A percentile compares a stretch with the other conserved stretches of the same genome.
phyloP scores from a whole-genome alignment of 2,888 invertebrate species.

The Orthosia gothica region DNA sequence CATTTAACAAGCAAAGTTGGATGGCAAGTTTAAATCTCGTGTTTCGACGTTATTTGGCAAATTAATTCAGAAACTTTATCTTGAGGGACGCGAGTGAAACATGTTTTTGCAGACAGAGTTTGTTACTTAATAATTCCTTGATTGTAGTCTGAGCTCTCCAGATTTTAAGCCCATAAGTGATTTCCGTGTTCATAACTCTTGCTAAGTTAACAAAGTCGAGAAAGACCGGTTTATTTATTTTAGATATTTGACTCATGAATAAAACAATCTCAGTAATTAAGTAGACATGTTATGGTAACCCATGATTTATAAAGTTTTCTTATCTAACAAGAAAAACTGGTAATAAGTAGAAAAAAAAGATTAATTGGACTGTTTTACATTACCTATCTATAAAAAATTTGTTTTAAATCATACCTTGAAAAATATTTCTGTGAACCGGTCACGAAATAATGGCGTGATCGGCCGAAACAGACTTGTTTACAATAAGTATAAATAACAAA shows the following conservation, averaged over 20 bases:
- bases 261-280: not conserved
- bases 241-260: not conserved
- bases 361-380: not conserved
- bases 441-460: conserved; percentile 1
- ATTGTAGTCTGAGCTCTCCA: conserved; percentile 65
- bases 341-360: not conserved
- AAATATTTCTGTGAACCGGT: not conserved
- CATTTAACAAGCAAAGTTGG: conserved; percentile 88
- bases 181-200: conserved; percentile 48
- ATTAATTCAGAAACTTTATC: conserved; percentile 89
- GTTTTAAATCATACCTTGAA: not conserved
- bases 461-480: not conserved
- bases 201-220: conserved; percentile 12
- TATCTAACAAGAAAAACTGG: not conserved
- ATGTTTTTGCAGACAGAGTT: conserved; percentile 85
- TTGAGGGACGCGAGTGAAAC: conserved; percentile 85
- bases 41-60: conserved; percentile 89
- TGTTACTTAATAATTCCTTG: conserved; percentile 80
- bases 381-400: not conserved
- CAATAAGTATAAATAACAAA: no score
- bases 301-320: not conserved
- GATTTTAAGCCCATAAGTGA: conserved; percentile 54
- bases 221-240: conserved; percentile 12
- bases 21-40: conserved; percentile 87
- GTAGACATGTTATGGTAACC: not conserved